Conservation (phyloP, 2,888 invertebrate species). For the Encarsia formosa region DNA sequence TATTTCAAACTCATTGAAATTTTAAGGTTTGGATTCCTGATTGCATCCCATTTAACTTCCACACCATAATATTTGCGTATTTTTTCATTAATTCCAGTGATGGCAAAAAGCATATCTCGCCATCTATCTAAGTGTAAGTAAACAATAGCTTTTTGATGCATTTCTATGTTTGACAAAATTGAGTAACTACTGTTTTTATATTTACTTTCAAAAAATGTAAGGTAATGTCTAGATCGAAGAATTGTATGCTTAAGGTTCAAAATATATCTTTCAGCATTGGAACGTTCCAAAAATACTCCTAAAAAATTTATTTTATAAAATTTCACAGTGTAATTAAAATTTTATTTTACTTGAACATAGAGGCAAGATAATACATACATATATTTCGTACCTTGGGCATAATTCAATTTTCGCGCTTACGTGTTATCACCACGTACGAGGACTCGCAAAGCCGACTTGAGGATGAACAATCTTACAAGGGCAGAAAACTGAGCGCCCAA, state of each 20-base stretch:
- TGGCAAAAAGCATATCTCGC: constrained; percentile 69
- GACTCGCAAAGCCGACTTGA: too few species aligned
- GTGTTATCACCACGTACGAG: too few species aligned
- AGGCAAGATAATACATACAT: too few species aligned
- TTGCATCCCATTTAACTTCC: constrained; percentile 81
- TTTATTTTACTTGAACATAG: too few species aligned
- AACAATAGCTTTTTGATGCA: constrained; percentile 62
- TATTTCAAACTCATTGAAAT: constrained; percentile 62
- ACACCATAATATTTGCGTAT: constrained; percentile 64
- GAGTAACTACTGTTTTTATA: constrained; percentile 67
- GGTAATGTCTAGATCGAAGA: constrained; percentile 59
- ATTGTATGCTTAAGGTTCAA: constrained; percentile 62
- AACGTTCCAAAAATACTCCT: constrained; percentile 62
- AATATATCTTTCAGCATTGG: constrained; percentile 65
- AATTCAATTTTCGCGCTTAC: too few species aligned
- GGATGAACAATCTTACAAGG: too few species aligned
- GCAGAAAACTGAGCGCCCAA: too few species aligned
- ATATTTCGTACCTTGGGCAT: too few species aligned
- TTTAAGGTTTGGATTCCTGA: constrained; percentile 75
- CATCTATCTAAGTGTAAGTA: constrained; percentile 76
- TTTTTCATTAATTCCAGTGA: constrained; percentile 60
- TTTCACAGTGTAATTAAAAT: too few species aligned
- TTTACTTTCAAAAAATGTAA: constrained; percentile 64
- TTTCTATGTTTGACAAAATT: constrained; percentile 61
- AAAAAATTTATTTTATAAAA: too few species aligned